Percentiles rank a stretch among this genome's conserved stretches.
phyloP scores from a whole-genome alignment of 2,113 vertebrate species.

The Furnarius figulus region DNA sequence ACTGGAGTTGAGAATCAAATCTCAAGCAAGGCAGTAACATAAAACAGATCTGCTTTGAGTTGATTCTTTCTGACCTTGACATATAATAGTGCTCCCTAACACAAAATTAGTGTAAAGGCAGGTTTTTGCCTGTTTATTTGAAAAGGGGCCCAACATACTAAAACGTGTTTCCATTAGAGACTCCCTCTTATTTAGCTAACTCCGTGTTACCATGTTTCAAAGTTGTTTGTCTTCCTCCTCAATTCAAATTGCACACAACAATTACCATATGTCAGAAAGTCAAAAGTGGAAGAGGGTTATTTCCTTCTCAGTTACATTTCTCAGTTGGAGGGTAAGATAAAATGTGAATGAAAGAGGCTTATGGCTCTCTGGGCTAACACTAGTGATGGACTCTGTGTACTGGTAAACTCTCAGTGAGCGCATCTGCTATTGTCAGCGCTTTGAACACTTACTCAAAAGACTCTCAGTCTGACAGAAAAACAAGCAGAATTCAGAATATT shows the following conservation, averaged over 20 bases:
- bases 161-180: not conserved
- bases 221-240: not conserved
- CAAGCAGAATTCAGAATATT: not conserved
- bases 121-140: not conserved
- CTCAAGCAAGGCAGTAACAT: conserved; percentile 26
- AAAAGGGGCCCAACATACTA: not conserved
- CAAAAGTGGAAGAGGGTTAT: not conserved
- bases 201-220: not conserved
- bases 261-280: not conserved
- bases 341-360: not conserved
- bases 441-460: not conserved
- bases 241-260: not conserved
- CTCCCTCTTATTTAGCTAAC: not conserved
- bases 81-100: not conserved
- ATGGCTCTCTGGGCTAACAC: not conserved
- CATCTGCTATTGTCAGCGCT: not conserved
- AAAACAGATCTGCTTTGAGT: conserved; percentile 19
- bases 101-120: not conserved
- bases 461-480: not conserved
- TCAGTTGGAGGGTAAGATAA: not conserved
- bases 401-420: not conserved
- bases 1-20: conserved; percentile 12
- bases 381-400: not conserved
- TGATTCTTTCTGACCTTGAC: conserved; percentile 20
- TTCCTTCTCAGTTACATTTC: not conserved